Evolutionary conservation across 1,140 invertebrate genomes (phyloP).

Genomic region (Onthophagus taurus): DNA sequence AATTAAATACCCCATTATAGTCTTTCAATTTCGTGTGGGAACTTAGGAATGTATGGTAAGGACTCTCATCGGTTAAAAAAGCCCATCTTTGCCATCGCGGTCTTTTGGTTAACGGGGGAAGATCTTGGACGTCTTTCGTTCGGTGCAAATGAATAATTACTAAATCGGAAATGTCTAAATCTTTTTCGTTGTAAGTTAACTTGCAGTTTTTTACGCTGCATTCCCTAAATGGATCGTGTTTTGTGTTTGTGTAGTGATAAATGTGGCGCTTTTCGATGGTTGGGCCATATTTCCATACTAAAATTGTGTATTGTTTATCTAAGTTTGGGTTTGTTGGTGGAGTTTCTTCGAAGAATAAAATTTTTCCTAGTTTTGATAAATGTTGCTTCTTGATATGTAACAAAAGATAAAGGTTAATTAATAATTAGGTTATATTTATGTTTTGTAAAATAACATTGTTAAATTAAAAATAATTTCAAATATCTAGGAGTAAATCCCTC

Average conservation of each 20-base stretch:
- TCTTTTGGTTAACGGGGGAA: conserved; percentile 36
- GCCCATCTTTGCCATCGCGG: conserved; percentile 47
- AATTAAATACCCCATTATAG: conserved; percentile 57
- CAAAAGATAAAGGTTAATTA: too few species aligned
- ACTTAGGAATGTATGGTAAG: conserved; percentile 43
- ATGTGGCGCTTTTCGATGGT: conserved; percentile 32
- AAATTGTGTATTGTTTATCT: conserved; percentile 28
- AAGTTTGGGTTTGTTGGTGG: conserved; percentile 15
- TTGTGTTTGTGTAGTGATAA: conserved; percentile 24
- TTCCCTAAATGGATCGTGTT: conserved; percentile 41
- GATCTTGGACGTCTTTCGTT: conserved; percentile 31
- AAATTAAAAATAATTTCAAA: too few species aligned
- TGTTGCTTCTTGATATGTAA: conserved; percentile 17
- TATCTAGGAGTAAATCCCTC: too few species aligned
- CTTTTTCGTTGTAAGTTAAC: conserved; percentile 40
- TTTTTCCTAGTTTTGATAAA: conserved; percentile 31
- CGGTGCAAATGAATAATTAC: conserved; percentile 50
- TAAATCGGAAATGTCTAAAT: conserved; percentile 41
- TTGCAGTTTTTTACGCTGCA: conserved; percentile 48
- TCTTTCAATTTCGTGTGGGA: conserved; percentile 32
- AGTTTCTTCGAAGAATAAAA: conserved; percentile 26
- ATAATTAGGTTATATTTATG: too few species aligned
- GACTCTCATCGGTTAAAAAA: conserved; percentile 52
- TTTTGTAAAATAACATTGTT: too few species aligned
- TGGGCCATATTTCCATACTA: conserved; percentile 37